Evolutionary conservation across 2,113 vertebrate species (phyloP).

Genomic region (Psittacula cyanocephala): DNA sequence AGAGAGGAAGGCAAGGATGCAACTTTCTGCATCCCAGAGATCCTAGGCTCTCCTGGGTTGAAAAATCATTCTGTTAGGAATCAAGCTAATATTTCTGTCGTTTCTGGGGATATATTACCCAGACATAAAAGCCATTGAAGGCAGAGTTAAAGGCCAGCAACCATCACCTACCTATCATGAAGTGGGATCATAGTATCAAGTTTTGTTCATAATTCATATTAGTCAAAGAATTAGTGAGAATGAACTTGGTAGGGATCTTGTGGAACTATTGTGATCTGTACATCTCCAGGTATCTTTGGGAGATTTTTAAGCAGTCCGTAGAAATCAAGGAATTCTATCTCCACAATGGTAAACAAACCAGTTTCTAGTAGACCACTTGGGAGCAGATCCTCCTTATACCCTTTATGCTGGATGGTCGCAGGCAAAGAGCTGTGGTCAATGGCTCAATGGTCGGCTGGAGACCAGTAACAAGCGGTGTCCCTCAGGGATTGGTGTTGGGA

Average conservation of each 20-base stretch:
- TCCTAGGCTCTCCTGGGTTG: neutral
- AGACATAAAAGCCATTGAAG: neutral
- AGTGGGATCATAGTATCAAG: neutral
- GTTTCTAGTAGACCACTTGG: rapidly evolving
- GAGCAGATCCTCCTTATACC: neutral
- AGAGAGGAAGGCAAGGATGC: neutral
- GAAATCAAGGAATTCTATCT: neutral
- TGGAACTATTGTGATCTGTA: neutral
- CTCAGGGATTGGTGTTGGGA: too few species aligned
- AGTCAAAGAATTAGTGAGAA: neutral
- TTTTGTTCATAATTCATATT: neutral
- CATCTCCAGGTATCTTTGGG: neutral
- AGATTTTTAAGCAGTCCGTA: neutral
- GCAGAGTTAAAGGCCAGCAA: neutral
- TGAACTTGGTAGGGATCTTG: neutral
- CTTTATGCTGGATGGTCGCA: too few species aligned
- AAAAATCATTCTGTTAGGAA: neutral
- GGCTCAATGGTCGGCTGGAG: too few species aligned
- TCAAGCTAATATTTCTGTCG: neutral
- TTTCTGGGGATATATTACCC: neutral
- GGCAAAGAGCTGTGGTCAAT: too few species aligned
- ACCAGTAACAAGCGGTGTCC: too few species aligned
- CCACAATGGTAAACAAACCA: neutral
- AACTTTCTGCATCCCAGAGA: neutral
- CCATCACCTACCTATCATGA: neutral